A percentile compares a stretch with the other conserved stretches of the same genome.
Evolutionary conservation across 2,113 vertebrate genomes (phyloP).

Genomic region (Pedetes capensis): DNA sequence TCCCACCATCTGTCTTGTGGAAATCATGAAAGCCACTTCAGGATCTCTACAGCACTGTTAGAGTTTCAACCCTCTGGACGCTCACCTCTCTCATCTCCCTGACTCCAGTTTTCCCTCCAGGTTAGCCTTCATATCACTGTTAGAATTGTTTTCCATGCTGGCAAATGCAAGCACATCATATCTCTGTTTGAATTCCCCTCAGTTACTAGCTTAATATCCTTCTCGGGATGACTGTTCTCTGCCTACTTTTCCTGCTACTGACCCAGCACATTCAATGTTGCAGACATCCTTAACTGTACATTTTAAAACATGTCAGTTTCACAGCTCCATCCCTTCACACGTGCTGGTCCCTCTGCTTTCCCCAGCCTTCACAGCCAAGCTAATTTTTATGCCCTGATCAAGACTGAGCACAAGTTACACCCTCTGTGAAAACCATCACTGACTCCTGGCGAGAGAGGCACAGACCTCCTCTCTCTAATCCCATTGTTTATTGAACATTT

Average conservation of each 20-base stretch:
- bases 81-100: background rate
- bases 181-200: background rate
- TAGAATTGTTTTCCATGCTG: background rate
- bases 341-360: background rate
- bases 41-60: background rate
- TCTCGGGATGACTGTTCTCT: background rate
- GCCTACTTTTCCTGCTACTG: background rate
- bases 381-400: background rate
- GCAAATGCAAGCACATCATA: background rate
- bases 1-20: background rate
- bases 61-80: background rate
- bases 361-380: background rate
- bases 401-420: background rate
- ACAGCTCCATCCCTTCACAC: background rate
- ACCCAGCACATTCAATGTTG: background rate
- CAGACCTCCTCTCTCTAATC: background rate
- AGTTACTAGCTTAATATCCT: background rate
- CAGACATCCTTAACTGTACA: background rate
- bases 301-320: background rate
- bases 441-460: background rate
- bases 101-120: background rate
- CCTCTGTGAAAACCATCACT: background rate
- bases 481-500: background rate
- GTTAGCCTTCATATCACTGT: background rate
- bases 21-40: background rate